phyloP scores from a whole-genome alignment of 2,113 vertebrate genomes.

The Macrotus californicus region DNA sequence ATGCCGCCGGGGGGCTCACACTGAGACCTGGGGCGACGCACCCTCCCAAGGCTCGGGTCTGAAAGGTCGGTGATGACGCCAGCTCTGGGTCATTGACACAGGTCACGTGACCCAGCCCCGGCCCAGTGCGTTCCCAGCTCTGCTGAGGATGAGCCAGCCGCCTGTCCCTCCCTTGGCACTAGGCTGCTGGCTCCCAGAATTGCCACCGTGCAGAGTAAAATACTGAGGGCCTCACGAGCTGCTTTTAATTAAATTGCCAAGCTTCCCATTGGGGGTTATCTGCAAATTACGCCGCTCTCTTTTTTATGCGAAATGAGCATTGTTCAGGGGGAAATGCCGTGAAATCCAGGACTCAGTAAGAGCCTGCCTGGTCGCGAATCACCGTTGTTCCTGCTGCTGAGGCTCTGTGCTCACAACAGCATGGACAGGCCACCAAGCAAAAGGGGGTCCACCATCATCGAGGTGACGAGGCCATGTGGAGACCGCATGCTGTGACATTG shows the following conservation, averaged over 20 bases:
- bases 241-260: slow-evolving; percentile 79
- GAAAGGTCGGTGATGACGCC: background rate
- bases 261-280: slow-evolving; percentile 31
- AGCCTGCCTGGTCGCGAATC: background rate
- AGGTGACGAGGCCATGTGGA: too few relatives aligned
- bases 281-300: background rate
- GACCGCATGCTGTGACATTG: rapidly evolving
- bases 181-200: slow-evolving; percentile 67
- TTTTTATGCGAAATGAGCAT: background rate
- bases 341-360: rapidly evolving
- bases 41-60: background rate
- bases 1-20: background rate
- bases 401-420: rapidly evolving
- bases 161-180: slow-evolving; percentile 57
- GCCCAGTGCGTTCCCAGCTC: slow-evolving; percentile 66
- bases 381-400: rapidly evolving
- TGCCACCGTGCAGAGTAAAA: slow-evolving; percentile 75
- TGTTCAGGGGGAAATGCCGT: background rate
- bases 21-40: background rate
- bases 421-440: rapidly evolving
- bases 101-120: slow-evolving; percentile 66
- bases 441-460: rapidly evolving
- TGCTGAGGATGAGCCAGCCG: slow-evolving; percentile 68
- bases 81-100: slow-evolving; percentile 49
- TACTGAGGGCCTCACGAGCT: slow-evolving; percentile 74